Evolutionary conservation across 2,888 invertebrate genomes (phyloP).

Genomic region (Synergus laeviventris): DNA sequence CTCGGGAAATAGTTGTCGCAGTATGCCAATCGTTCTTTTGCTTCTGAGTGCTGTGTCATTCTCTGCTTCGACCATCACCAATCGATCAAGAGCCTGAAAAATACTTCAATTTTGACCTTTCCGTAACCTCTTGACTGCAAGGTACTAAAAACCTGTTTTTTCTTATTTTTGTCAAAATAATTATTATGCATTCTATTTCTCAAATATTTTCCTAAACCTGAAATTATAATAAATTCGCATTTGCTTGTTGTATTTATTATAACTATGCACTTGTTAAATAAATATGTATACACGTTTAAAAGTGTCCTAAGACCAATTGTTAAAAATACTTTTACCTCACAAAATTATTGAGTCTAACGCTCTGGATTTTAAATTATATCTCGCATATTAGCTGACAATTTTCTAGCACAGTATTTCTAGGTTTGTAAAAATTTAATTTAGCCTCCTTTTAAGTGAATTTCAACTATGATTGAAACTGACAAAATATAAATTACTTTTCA

Average conservation of each 20-base stretch:
- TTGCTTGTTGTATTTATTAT: not conserved
- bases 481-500: too few species aligned
- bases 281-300: not conserved
- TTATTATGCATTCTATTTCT: not conserved
- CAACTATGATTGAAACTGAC: too few species aligned
- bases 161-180: not conserved
- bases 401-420: too few species aligned
- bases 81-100: conserved; percentile 81
- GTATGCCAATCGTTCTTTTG: conserved; percentile 87
- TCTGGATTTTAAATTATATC: too few species aligned
- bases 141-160: not conserved
- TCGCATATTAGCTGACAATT: too few species aligned
- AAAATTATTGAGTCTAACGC: not conserved
- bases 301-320: not conserved
- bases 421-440: too few species aligned
- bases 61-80: conserved; percentile 83
- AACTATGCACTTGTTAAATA: not conserved
- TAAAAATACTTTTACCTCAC: not conserved
- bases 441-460: too few species aligned
- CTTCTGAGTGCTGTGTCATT: conserved; percentile 83
- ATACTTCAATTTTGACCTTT: conserved; percentile 57
- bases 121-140: conserved; percentile 27
- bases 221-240: not conserved
- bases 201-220: not conserved
- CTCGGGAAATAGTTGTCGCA: conserved; percentile 85